Percentiles rank a stretch among this genome's conserved stretches.
These are phyloP conservation scores for Tylochromis polylepis DNA, from an alignment of 2,113 vertebrate genomes.

Conservation along the genomic window DNA sequence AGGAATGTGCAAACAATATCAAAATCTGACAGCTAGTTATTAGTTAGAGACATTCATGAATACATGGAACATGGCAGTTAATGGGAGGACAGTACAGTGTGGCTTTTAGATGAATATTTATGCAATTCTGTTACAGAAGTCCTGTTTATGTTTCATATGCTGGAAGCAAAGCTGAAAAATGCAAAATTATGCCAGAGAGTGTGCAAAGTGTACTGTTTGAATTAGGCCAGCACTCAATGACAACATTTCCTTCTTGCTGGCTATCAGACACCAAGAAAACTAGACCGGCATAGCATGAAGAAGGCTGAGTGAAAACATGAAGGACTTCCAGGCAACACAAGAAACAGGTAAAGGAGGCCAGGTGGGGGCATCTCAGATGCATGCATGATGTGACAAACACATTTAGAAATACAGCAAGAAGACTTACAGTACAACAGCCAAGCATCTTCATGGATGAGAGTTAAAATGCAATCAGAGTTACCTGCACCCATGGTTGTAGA, in stretches of 20 bases:
- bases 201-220: constrained; percentile 2
- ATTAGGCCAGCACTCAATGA: constrained; percentile 12
- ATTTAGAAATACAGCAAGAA: background rate
- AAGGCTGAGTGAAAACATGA: background rate
- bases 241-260: background rate
- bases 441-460: constrained; percentile 60
- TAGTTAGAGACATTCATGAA: constrained; percentile 10
- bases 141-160: constrained; percentile 6
- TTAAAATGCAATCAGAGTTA: background rate
- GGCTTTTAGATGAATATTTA: constrained; percentile 5
- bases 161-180: constrained; percentile 1
- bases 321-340: background rate
- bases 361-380: background rate
- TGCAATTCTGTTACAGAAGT: background rate
- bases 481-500: background rate
- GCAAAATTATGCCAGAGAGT: background rate
- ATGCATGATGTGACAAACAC: background rate
- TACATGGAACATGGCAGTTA: constrained; percentile 9
- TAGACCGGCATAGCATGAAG: background rate
- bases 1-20: constrained; percentile 29
- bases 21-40: constrained; percentile 28
- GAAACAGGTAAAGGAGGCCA: background rate
- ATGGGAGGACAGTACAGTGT: constrained; percentile 18
- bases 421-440: background rate
- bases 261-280: constrained; percentile 16